Conservation (phyloP, 2,888 invertebrate species). For the Sphaeridia pumilis region DNA sequence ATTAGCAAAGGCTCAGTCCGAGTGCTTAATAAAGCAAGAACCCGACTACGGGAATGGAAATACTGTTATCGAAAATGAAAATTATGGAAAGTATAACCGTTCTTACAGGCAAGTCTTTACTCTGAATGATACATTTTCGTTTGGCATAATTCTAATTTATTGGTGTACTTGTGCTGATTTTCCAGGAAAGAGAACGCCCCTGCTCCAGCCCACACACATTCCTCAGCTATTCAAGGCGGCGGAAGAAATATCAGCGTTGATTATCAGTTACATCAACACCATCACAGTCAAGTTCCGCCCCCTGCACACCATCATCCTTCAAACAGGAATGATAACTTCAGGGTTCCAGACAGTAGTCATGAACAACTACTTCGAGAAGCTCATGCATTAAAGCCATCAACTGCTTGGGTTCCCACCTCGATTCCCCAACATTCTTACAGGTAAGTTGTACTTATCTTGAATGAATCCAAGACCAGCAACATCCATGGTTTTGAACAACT, state of each 20-base stretch:
- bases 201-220: slow-evolving; percentile 18
- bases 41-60: slow-evolving; percentile 16
- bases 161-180: too few relatives aligned
- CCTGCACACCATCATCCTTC: slow-evolving; percentile 31
- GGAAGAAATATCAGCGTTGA: too few relatives aligned
- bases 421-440: slow-evolving; percentile 32
- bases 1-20: slow-evolving; percentile 72
- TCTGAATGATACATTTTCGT: too few relatives aligned
- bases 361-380: slow-evolving; percentile 40
- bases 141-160: too few relatives aligned
- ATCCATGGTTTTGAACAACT: too few relatives aligned
- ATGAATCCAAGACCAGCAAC: too few relatives aligned
- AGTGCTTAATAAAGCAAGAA: slow-evolving; percentile 43
- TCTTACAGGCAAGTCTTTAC: too few relatives aligned
- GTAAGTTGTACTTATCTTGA: too few relatives aligned
- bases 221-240: too few relatives aligned
- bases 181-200: slow-evolving; percentile 22
- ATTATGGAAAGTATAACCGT: slow-evolving; percentile 6
- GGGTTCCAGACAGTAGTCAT: slow-evolving; percentile 42
- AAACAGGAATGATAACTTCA: slow-evolving; percentile 40
- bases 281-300: slow-evolving; percentile 28
- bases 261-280: slow-evolving; percentile 17
- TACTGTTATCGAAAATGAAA: slow-evolving; percentile 18
- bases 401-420: slow-evolving; percentile 28
- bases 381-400: slow-evolving; percentile 28